Percentiles rank a stretch among this genome's conserved stretches.
These are phyloP conservation scores for Macrobrachium nipponense DNA, from an alignment of 1,140 invertebrate genomes.

Conservation along the genomic window DNA sequence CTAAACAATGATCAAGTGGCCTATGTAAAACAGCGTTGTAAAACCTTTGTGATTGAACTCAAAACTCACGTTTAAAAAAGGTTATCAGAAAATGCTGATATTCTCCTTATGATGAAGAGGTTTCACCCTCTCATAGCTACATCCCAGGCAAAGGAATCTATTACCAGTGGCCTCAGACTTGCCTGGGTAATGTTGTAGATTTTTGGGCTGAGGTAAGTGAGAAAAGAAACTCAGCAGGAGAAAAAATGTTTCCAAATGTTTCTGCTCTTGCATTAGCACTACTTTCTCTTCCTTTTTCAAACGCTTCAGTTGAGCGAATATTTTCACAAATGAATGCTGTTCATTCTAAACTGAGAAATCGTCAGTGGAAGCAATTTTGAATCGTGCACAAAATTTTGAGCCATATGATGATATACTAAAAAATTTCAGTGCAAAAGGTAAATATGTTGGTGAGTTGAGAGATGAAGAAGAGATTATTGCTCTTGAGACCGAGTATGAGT, in stretches of 20 bases:
- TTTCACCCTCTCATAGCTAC: conserved; percentile 23
- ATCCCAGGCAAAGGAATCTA: conserved; percentile 21
- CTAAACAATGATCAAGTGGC: conserved; percentile 17
- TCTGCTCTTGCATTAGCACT: neutral
- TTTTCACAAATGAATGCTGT: too few species aligned
- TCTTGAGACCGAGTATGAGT: too few species aligned
- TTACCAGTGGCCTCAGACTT: conserved; percentile 23
- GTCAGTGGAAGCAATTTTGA: too few species aligned
- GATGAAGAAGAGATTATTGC: too few species aligned
- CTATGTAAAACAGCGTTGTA: conserved; percentile 41
- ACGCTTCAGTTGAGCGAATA: too few species aligned
- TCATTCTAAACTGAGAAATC: conserved; percentile 22
- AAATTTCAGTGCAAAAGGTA: too few species aligned
- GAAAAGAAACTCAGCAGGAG: neutral
- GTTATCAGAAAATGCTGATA: conserved; percentile 18
- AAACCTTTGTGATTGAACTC: conserved; percentile 13
- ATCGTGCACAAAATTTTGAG: too few species aligned
- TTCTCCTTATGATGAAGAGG: conserved; percentile 12
- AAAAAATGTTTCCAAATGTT: conserved; percentile 5
- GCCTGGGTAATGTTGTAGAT: neutral
- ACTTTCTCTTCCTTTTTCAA: too few species aligned
- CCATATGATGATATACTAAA: too few species aligned
- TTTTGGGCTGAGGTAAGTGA: conserved; percentile 22
- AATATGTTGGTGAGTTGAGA: too few species aligned
- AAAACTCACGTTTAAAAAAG: conserved; percentile 18